These are phyloP conservation scores for Indicator maculatus DNA, from an alignment of 2,113 vertebrate genomes.

Conservation along the genomic window DNA sequence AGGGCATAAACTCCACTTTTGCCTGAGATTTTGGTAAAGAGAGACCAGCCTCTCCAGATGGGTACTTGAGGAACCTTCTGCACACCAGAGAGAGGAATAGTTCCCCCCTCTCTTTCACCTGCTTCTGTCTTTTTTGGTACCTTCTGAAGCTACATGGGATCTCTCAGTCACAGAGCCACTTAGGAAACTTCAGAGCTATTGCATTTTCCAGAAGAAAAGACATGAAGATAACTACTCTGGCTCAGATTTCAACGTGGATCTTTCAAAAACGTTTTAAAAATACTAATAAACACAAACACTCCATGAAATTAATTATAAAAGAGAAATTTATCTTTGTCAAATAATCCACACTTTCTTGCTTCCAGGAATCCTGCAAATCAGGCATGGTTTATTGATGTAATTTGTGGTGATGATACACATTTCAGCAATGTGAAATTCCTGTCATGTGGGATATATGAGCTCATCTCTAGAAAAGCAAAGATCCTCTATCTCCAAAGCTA, in stretches of 20 bases:
- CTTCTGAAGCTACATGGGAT: neutral
- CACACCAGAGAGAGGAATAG: neutral
- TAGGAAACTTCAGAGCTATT: neutral
- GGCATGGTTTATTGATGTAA: neutral
- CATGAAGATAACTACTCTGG: neutral
- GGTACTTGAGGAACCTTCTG: neutral
- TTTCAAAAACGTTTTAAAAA: neutral
- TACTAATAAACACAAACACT: neutral
- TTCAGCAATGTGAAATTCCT: neutral
- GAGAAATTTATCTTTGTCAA: neutral
- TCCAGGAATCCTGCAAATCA: neutral
- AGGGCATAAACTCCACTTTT: neutral
- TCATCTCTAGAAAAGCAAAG: neutral
- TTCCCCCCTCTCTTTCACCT: neutral
- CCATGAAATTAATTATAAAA: neutral
- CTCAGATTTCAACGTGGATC: neutral
- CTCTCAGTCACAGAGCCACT: neutral
- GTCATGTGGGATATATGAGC: neutral
- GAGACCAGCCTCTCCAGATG: neutral
- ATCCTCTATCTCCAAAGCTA: neutral
- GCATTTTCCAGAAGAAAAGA: neutral
- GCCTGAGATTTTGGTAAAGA: neutral
- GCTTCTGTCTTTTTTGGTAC: neutral
- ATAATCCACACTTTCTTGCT: neutral
- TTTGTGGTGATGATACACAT: neutral